These are phyloP conservation scores for Himalopsyche japonica DNA, from an alignment of 2,888 invertebrate species.

Conservation along the genomic window DNA sequence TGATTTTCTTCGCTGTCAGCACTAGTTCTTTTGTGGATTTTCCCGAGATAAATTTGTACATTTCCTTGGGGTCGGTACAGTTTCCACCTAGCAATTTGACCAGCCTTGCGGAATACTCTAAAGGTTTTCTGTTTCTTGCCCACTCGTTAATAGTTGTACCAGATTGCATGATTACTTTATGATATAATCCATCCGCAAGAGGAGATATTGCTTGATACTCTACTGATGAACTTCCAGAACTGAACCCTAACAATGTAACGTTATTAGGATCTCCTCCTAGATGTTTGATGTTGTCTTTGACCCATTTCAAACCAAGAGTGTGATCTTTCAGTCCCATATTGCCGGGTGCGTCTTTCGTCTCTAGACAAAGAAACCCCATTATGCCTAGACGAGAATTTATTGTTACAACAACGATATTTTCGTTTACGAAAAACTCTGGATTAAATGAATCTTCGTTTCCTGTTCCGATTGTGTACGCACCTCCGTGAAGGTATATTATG, in stretches of 20 bases:
- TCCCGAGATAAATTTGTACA: constrained; percentile 49
- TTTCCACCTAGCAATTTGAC: constrained; percentile 51
- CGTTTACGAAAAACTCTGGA: constrained; percentile 54
- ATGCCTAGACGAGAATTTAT: constrained; percentile 58
- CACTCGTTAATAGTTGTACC: constrained; percentile 52
- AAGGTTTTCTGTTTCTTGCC: constrained; percentile 49
- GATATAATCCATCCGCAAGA: constrained; percentile 51
- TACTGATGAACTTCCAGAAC: constrained; percentile 54
- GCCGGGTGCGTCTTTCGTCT: constrained; percentile 52
- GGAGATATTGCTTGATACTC: constrained; percentile 53
- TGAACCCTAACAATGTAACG: constrained; percentile 56
- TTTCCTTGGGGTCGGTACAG: constrained; percentile 49
- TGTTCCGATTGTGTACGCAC: constrained; percentile 55
- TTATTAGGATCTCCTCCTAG: constrained; percentile 54
- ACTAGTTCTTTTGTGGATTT: constrained; percentile 17
- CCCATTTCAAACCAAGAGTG: constrained; percentile 55
- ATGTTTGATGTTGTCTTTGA: constrained; percentile 50
- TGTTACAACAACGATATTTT: constrained; percentile 54
- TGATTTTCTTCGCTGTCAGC: neutral
- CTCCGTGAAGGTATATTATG: constrained; percentile 58
- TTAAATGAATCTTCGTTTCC: constrained; percentile 52
- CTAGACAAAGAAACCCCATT: constrained; percentile 56
- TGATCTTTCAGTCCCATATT: constrained; percentile 58
- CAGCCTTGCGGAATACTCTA: constrained; percentile 51
- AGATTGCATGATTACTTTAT: constrained; percentile 53